phyloP scores from a whole-genome alignment of 2,888 invertebrate genomes.

The Dugesia japonica region DNA sequence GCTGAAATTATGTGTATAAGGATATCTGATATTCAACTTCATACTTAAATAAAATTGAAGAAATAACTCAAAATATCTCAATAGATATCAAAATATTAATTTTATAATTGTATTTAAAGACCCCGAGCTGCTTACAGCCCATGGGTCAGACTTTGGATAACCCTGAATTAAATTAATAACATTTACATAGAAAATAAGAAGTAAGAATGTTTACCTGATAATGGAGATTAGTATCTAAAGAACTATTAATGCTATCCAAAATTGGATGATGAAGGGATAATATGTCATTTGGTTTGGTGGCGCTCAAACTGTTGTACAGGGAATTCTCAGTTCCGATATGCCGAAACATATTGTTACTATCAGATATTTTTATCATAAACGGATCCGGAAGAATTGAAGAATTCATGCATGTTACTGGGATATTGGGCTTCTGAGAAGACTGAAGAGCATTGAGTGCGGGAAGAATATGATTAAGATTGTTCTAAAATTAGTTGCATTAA shows the following conservation, averaged over 20 bases:
- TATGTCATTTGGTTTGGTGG: neutral
- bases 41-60: too few species aligned
- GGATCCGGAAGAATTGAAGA: slow-evolving; percentile 15
- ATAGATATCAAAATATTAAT: too few species aligned
- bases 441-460: slow-evolving; percentile 2
- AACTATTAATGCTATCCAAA: neutral
- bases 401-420: slow-evolving; percentile 6
- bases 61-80: too few species aligned
- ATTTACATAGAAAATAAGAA: too few species aligned
- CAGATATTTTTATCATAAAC: slow-evolving; percentile 1
- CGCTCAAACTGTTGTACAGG: neutral
- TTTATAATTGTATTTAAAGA: too few species aligned
- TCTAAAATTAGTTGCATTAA: neutral
- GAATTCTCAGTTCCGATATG: neutral
- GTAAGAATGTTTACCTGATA: neutral
- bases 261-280: neutral
- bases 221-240: neutral
- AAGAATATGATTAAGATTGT: slow-evolving; percentile 7
- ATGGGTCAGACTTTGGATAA: too few species aligned
- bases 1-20: too few species aligned
- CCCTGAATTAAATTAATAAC: too few species aligned
- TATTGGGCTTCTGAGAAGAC: neutral
- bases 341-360: neutral
- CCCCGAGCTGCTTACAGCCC: too few species aligned
- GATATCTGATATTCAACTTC: too few species aligned